phyloP scores from a whole-genome alignment of 2,797 vertebrate species.

The Podargus strigoides region DNA sequence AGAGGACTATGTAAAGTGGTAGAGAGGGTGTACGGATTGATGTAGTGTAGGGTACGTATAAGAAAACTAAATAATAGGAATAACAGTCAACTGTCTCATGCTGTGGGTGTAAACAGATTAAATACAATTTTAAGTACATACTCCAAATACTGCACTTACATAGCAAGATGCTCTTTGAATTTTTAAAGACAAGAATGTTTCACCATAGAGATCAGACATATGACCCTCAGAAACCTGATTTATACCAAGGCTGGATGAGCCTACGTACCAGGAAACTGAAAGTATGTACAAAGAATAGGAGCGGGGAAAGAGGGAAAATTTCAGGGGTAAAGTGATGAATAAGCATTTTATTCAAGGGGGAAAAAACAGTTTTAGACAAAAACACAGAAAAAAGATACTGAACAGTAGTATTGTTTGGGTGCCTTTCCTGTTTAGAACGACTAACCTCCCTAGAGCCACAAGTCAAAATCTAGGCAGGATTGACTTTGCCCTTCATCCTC shows the following conservation, averaged over 20 bases:
- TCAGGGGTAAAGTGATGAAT: neutral
- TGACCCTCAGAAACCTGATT: neutral
- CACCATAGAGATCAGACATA: neutral
- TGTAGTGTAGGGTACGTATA: neutral
- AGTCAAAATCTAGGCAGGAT: conserved; percentile 8
- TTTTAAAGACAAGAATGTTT: neutral
- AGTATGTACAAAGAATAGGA: neutral
- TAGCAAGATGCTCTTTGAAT: neutral
- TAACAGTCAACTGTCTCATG: too few species aligned
- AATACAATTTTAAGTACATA: neutral
- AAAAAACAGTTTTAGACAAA: neutral
- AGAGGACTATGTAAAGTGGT: neutral
- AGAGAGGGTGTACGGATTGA: neutral
- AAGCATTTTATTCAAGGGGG: neutral
- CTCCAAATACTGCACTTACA: neutral
- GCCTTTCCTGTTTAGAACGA: neutral
- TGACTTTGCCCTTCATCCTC: neutral
- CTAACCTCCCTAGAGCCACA: neutral
- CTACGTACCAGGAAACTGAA: neutral
- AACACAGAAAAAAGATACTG: neutral
- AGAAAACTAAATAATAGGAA: neutral
- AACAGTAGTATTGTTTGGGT: neutral
- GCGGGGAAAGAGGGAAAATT: neutral
- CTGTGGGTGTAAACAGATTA: neutral
- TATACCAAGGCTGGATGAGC: neutral